Percentiles rank a stretch among this genome's conserved stretches.
Conservation (phyloP, 2,888 invertebrate species). For the Ophion slaviceki region DNA sequence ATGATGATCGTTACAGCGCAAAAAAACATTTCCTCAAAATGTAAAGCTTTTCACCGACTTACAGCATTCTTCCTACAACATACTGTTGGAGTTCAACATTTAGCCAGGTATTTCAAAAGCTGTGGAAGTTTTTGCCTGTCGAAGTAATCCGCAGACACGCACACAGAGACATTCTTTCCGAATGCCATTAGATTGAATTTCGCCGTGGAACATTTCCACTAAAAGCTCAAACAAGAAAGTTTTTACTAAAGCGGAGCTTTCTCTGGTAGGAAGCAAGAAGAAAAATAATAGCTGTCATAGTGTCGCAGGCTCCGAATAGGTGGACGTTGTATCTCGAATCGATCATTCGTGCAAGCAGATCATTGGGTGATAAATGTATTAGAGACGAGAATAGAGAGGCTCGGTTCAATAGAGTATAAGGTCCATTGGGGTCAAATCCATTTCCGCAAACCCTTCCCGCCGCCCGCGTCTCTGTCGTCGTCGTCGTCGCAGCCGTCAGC, state of each 20-base stretch:
- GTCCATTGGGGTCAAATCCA: constrained; percentile 60
- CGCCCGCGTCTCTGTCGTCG: constrained; percentile 13
- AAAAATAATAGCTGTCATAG: neutral
- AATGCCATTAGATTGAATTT: neutral
- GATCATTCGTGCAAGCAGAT: constrained; percentile 38
- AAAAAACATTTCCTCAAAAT: too few relatives aligned
- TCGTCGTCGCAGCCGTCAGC: constrained; percentile 16
- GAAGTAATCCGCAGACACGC: too few relatives aligned
- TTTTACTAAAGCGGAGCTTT: neutral
- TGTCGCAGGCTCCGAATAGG: neutral
- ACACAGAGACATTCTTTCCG: neutral
- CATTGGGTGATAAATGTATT: constrained; percentile 16
- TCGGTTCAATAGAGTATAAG: constrained; percentile 33
- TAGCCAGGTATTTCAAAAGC: too few relatives aligned
- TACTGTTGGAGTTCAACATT: too few relatives aligned
- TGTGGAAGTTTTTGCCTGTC: too few relatives aligned
- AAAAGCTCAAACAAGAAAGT: neutral
- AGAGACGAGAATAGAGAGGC: constrained; percentile 6
- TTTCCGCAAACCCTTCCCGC: constrained; percentile 50
- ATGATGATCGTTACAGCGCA: too few relatives aligned
- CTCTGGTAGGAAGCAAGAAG: neutral
- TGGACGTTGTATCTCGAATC: constrained; percentile 2
- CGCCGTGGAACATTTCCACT: neutral
- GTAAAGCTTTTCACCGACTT: too few relatives aligned
- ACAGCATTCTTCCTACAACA: too few relatives aligned